Evolutionary conservation across 1,140 invertebrate species (phyloP).

Genomic region (Drosophila varians): DNA sequence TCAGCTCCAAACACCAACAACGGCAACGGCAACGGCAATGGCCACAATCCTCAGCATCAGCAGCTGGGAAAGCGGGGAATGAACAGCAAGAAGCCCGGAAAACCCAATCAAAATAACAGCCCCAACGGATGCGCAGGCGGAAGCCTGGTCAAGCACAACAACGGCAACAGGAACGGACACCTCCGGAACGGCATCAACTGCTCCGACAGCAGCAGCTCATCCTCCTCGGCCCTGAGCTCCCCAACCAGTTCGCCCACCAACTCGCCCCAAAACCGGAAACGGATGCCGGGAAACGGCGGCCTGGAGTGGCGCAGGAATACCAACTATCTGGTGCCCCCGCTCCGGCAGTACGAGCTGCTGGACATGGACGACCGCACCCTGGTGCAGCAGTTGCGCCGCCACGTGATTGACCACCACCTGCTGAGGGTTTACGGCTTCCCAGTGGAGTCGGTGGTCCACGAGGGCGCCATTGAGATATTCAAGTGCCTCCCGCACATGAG

Average conservation of each 20-base stretch:
- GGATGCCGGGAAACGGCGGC: slow-evolving; percentile 17
- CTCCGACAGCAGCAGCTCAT: slow-evolving; percentile 26
- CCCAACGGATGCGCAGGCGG: neutral
- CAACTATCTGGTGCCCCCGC: slow-evolving; percentile 63
- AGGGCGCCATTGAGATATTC: slow-evolving; percentile 87
- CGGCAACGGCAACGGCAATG: slow-evolving; percentile 12
- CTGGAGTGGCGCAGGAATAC: slow-evolving; percentile 30
- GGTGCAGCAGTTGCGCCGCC: slow-evolving; percentile 84
- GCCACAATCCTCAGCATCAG: slow-evolving; percentile 11
- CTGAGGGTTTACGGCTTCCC: slow-evolving; percentile 90
- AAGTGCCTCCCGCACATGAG: slow-evolving; percentile 82
- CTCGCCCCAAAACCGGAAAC: slow-evolving; percentile 30
- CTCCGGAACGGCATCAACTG: neutral
- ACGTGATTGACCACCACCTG: slow-evolving; percentile 87
- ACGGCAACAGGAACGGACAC: neutral
- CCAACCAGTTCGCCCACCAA: slow-evolving; percentile 48
- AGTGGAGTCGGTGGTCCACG: slow-evolving; percentile 85
- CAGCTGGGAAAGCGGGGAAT: neutral
- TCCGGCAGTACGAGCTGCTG: slow-evolving; percentile 78
- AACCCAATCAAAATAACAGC: neutral
- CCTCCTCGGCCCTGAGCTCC: slow-evolving; percentile 57
- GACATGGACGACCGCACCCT: slow-evolving; percentile 83
- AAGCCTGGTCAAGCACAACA: slow-evolving; percentile 15
- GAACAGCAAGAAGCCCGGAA: neutral
- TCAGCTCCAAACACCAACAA: slow-evolving; percentile 9